A percentile compares a stretch with the other conserved stretches of the same genome.
phyloP scores from a whole-genome alignment of 2,113 vertebrate genomes.

The Euleptes europaea region DNA sequence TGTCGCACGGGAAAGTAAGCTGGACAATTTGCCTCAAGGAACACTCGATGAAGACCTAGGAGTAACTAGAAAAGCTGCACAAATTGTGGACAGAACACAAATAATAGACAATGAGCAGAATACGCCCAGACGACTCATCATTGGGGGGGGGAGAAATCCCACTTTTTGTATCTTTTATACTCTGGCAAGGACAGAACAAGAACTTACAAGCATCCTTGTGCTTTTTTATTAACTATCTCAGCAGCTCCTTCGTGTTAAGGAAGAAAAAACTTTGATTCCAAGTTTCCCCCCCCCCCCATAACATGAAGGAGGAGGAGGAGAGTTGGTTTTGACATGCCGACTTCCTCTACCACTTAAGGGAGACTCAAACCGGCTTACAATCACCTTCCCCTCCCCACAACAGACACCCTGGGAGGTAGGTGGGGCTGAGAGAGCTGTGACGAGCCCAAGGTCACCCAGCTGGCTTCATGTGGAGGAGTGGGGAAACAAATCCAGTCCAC shows the following conservation, averaged over 20 bases:
- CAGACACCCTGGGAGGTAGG: too few species aligned
- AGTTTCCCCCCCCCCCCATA: too few species aligned
- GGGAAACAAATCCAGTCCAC: too few species aligned
- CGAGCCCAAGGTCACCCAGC: too few species aligned
- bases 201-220: neutral
- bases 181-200: neutral
- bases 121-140: neutral
- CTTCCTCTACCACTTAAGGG: too few species aligned
- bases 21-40: neutral
- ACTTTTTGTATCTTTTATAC: neutral
- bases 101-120: neutral
- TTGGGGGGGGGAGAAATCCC: neutral
- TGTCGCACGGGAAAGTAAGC: neutral
- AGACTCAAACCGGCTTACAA: too few species aligned
- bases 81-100: neutral
- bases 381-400: too few species aligned
- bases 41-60: neutral
- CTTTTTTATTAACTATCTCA: neutral
- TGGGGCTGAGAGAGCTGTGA: too few species aligned
- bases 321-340: too few species aligned
- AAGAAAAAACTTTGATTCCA: too few species aligned
- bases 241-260: neutral
- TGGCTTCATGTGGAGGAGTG: too few species aligned
- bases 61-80: neutral
- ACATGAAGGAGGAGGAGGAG: too few species aligned